These are phyloP conservation scores for Hafferia zeledoni DNA, from an alignment of 2,797 vertebrate species.

Conservation along the genomic window DNA sequence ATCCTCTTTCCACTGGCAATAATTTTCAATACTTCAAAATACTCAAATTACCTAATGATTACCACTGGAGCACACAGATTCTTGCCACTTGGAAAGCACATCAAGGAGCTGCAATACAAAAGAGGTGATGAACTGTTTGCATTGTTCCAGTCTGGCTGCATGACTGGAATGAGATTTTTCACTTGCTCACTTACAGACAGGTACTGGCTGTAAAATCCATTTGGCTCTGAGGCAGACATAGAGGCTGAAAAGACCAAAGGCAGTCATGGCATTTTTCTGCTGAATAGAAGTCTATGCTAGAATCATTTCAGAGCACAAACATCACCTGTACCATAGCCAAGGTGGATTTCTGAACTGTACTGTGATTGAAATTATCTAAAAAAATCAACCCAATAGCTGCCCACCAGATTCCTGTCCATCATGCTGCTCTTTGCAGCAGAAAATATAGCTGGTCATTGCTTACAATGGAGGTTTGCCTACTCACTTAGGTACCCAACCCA, in stretches of 20 bases:
- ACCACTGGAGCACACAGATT: not conserved
- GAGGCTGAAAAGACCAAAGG: not conserved
- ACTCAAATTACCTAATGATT: not conserved
- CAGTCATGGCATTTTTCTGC: not conserved
- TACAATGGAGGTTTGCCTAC: accelerated
- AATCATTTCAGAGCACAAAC: not conserved
- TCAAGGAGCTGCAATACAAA: not conserved
- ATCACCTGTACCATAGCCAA: not conserved
- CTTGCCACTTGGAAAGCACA: not conserved
- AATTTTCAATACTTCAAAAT: not conserved
- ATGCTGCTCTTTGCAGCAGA: not conserved
- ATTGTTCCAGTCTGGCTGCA: not conserved
- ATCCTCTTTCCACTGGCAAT: not conserved
- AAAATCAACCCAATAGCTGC: not conserved
- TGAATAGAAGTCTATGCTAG: not conserved
- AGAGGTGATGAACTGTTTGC: not conserved
- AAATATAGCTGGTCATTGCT: accelerated
- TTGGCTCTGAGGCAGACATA: not conserved
- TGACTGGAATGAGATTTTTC: not conserved
- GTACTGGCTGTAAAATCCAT: not conserved
- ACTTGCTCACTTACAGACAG: not conserved
- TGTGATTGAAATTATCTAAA: not conserved
- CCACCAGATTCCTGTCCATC: not conserved
- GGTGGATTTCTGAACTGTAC: not conserved
- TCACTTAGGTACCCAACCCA: not conserved